phyloP scores from a whole-genome alignment of 2,797 vertebrate species.

The Pipistrellus pygmaeus region DNA sequence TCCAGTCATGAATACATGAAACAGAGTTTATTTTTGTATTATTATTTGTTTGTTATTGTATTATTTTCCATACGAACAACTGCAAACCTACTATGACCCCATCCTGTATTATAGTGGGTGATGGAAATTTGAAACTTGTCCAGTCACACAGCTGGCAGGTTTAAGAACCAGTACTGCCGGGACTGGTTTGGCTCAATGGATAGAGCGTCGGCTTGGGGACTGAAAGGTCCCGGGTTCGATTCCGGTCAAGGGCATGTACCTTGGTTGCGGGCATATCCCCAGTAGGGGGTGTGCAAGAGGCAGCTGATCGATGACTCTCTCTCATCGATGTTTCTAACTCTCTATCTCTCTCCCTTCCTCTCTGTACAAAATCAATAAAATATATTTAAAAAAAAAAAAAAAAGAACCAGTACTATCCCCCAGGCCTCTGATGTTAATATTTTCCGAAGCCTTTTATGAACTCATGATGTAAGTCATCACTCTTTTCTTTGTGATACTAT shows the following conservation, averaged over 20 bases:
- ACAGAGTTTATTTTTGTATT: not conserved
- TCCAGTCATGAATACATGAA: not conserved
- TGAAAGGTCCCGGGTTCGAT: no score
- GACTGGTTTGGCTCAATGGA: no score
- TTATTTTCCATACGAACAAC: not conserved
- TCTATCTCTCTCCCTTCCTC: no score
- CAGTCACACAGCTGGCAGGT: not conserved
- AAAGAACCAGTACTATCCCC: not conserved
- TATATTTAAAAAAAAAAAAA: no score
- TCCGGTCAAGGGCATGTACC: no score
- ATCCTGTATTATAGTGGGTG: not conserved
- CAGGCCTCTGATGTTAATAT: not conserved
- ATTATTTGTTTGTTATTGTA: not conserved
- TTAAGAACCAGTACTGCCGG: not conserved
- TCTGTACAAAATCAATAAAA: no score
- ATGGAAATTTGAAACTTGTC: conserved; percentile 5
- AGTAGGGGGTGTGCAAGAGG: no score
- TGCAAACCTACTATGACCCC: not conserved
- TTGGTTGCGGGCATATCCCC: no score
- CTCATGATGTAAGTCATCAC: not conserved
- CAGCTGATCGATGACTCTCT: no score
- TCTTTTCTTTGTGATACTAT: not conserved
- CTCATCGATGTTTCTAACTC: no score
- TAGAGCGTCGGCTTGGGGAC: no score
- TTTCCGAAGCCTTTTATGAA: not conserved